A percentile compares a stretch with the other conserved stretches of the same genome.
Evolutionary conservation across 2,113 vertebrate species (phyloP).

Genomic region (Tricholaema leucomelas): DNA sequence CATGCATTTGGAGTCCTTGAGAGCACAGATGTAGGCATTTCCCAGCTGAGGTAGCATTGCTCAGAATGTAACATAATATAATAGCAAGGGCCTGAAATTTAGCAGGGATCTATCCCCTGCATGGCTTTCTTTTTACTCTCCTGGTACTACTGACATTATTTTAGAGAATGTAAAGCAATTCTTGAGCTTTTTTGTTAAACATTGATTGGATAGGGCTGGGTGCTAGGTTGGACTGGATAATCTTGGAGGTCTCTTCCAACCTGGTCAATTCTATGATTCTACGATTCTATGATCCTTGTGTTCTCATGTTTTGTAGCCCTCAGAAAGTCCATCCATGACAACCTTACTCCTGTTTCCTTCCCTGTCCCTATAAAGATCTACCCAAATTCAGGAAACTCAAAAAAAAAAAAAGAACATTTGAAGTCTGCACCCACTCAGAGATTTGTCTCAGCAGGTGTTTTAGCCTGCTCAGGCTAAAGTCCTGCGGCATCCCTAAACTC

Average conservation of each 20-base stretch:
- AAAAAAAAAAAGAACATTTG: neutral
- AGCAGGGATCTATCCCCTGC: neutral
- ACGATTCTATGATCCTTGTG: too few species aligned
- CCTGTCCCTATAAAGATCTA: neutral
- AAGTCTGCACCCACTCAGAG: neutral
- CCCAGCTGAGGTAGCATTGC: neutral
- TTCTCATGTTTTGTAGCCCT: neutral
- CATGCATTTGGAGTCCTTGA: neutral
- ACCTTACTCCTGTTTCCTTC: neutral
- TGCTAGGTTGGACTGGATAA: too few species aligned
- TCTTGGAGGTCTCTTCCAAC: too few species aligned
- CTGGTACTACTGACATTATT: neutral
- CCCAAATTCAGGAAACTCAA: neutral
- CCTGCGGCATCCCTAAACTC: neutral
- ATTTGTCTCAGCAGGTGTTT: neutral
- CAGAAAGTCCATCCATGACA: neutral
- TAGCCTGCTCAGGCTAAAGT: neutral
- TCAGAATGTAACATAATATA: neutral
- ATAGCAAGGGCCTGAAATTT: neutral
- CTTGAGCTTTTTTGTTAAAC: neutral
- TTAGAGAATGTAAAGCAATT: neutral
- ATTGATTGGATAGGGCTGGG: too few species aligned
- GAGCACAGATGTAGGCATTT: neutral
- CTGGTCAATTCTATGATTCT: too few species aligned
- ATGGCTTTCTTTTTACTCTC: neutral